phyloP scores from a whole-genome alignment of 2,888 invertebrate genomes.

The Drosophila colorata region DNA sequence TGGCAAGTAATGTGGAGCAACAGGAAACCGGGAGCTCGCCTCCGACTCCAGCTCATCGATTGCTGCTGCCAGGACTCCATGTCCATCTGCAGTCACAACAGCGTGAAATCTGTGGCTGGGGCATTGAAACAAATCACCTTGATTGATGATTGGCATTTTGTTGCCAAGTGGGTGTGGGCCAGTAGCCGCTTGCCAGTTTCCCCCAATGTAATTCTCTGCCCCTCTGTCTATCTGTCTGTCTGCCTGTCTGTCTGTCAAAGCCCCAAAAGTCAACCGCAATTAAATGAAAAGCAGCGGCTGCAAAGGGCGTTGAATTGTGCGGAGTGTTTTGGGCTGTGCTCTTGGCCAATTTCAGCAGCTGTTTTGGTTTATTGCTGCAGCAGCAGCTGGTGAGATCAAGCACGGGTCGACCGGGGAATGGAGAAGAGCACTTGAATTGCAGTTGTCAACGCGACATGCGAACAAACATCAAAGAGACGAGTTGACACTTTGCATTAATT shows the following conservation, averaged over 20 bases:
- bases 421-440: conserved; percentile 21
- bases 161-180: conserved; percentile 53
- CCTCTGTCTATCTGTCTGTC: conserved; percentile 11
- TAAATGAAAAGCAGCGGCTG: conserved; percentile 70
- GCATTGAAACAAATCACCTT: conserved; percentile 83
- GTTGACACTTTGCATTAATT: conserved; percentile 23
- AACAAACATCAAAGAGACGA: conserved; percentile 16
- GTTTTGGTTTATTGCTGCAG: conserved; percentile 50
- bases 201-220: background rate
- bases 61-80: conserved; percentile 15
- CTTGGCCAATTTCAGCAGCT: conserved; percentile 49
- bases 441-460: conserved; percentile 47
- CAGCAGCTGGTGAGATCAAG: conserved; percentile 12
- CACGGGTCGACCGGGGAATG: background rate
- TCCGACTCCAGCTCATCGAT: conserved; percentile 9
- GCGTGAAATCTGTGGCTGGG: conserved; percentile 73
- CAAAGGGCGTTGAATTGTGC: conserved; percentile 49
- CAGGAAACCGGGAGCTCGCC: conserved; percentile 29
- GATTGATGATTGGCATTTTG: conserved; percentile 84
- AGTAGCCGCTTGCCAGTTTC: conserved; percentile 12
- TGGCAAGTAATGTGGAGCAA: conserved; percentile 62
- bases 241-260: conserved; percentile 48
- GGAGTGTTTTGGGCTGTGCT: conserved; percentile 40
- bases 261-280: conserved; percentile 78
- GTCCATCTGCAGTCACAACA: conserved; percentile 65